A percentile compares a stretch with the other conserved stretches of the same genome.
Conservation (phyloP, 2,797 vertebrate genomes). For the Leptoclinus maculatus region DNA sequence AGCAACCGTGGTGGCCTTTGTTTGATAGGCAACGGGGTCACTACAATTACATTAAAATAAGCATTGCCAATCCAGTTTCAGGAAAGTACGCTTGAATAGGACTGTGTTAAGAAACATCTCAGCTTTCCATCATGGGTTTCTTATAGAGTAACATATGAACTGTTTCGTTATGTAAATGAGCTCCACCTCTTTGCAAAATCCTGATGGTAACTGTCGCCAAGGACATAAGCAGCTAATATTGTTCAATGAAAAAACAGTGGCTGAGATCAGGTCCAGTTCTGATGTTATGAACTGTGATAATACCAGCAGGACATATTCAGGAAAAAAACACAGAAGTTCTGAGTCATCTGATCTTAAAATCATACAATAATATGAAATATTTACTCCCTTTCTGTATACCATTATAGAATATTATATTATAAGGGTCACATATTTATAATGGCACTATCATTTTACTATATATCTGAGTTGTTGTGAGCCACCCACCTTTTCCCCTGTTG, state of each 20-base stretch:
- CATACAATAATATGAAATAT: background rate
- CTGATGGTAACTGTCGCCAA: background rate
- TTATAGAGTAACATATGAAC: background rate
- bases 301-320: background rate
- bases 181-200: background rate
- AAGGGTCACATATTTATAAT: background rate
- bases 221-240: background rate
- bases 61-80: background rate
- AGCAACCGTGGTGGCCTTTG: too few relatives aligned
- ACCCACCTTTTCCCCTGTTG: constrained; percentile 59
- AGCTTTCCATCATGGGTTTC: background rate
- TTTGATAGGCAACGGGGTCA: too few relatives aligned
- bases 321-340: background rate
- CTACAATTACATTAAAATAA: background rate
- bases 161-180: background rate
- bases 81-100: background rate
- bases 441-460: background rate
- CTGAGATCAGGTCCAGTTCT: background rate
- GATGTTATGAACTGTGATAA: background rate
- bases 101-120: background rate
- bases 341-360: background rate
- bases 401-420: background rate
- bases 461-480: background rate
- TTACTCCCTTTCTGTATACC: background rate
- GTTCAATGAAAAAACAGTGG: background rate